These are phyloP conservation scores for Callimorpha dominula DNA, from an alignment of 2,888 invertebrate species.

Conservation along the genomic window DNA sequence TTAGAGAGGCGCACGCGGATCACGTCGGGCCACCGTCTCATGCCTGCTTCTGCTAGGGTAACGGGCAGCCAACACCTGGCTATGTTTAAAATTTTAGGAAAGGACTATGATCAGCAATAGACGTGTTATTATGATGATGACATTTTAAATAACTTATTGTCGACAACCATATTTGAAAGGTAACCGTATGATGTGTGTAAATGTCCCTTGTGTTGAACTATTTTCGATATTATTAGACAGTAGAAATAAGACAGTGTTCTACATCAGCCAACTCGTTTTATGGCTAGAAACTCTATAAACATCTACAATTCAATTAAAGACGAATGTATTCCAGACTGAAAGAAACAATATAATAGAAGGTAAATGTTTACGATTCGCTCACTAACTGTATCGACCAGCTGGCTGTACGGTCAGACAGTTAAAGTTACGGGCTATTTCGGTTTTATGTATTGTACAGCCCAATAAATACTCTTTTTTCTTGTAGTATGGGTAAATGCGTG, in stretches of 20 bases:
- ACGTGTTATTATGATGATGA: too few species aligned
- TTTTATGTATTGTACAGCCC: constrained; percentile 13
- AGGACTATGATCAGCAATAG: too few species aligned
- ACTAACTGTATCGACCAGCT: constrained; percentile 36
- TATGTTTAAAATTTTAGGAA: too few species aligned
- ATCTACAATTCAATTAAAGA: constrained; percentile 10
- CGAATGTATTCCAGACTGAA: constrained; percentile 11
- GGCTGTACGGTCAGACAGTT: constrained; percentile 34
- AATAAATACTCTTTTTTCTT: not conserved
- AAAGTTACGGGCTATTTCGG: constrained; percentile 15
- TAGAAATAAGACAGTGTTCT: not conserved
- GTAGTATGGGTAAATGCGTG: not conserved
- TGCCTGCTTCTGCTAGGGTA: too few species aligned
- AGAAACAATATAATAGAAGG: constrained; percentile 40
- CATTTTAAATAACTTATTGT: too few species aligned
- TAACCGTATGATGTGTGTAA: too few species aligned
- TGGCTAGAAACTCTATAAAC: constrained; percentile 9
- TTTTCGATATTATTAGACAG: not conserved
- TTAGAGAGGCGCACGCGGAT: too few species aligned
- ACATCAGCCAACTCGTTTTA: constrained; percentile 2
- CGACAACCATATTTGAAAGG: too few species aligned
- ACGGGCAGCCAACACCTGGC: too few species aligned
- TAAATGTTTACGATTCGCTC: constrained; percentile 40
- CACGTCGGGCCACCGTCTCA: too few species aligned
- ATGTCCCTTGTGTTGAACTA: not conserved